Evolutionary conservation across 92 coral and sea anemone genomes (phyloP), one percentile per base, ranked within the genome.

Genomic region (Pocillopora grandis): DNA sequence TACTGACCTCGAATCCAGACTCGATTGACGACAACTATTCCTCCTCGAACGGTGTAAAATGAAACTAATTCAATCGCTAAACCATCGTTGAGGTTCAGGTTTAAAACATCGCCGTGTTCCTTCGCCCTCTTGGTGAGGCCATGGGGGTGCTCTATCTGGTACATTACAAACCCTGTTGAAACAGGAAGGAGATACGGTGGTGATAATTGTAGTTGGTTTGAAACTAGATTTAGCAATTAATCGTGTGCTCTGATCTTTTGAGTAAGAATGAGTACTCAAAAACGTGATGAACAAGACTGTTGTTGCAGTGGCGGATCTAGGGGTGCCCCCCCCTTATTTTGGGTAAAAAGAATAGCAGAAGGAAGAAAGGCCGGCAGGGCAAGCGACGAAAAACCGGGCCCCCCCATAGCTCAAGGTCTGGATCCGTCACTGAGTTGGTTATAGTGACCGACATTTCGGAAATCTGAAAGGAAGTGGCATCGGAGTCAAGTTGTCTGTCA

Each of bases 41-140:
- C 89, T 58, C 89, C 94, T 66, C 80, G 89, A 14, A 93, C 89
- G 58, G 75, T 80, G 10, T 88, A 58, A 33, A 73, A 69, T 19
- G 87, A 85, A 83, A 87, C 91, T 18, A 93, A 79, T 55, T 88
- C 94, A 69, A 91, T 91, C 0, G 85, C 88, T 57, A 84, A 76
- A 42, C 92, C 78, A 70, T 83, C 85, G 11, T 91, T 94, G 48
- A 90, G 79, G 80, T 68, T 82, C 61, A 91, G 63, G 76, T 91
- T 91, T 84, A 83, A 89, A 10, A 87, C 84, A 42, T 84, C 82
- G 7, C 93, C 94, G 56, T 86, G 91, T 27, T 80, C 67, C 66
- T 81, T 72, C 10, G 90, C 86, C 84, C 89, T 76, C 62, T 74
- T 60, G 62, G 80, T 33, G 60, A 89, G 72, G 78, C 86, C 94